Conservation (phyloP, 2,888 invertebrate species). For the Prionchulus punctatus region DNA sequence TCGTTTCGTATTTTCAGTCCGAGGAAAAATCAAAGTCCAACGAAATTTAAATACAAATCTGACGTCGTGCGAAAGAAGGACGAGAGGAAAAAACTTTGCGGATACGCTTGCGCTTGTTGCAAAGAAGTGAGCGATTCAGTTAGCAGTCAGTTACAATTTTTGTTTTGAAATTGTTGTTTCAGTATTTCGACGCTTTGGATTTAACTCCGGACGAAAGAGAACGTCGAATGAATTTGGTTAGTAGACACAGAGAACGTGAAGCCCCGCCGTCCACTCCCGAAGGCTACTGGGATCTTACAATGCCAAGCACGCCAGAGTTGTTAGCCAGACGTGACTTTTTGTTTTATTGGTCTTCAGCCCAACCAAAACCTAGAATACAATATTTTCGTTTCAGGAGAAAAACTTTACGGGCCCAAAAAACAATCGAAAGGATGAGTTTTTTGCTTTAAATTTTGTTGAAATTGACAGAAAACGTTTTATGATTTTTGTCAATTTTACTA, state of each 20-base stretch:
- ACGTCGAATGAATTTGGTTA: constrained; percentile 18
- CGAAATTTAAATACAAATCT: neutral
- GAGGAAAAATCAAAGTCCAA: too few species aligned
- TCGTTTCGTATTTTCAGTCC: neutral
- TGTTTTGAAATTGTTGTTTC: neutral
- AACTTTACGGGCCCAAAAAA: too few species aligned
- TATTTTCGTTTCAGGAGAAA: too few species aligned
- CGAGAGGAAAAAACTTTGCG: neutral
- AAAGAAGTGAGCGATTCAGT: neutral
- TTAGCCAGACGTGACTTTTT: neutral
- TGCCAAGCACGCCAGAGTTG: neutral
- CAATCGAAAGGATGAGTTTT: too few species aligned
- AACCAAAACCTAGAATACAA: too few species aligned
- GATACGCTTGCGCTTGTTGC: neutral
- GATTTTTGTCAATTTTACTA: too few species aligned
- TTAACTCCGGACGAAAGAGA: constrained; percentile 14
- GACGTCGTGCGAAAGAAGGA: neutral
- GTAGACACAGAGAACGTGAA: constrained; percentile 19
- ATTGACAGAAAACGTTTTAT: too few species aligned
- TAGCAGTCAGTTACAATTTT: neutral
- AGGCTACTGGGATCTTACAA: constrained; percentile 19
- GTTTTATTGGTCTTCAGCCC: too few species aligned
- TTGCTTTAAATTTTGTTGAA: too few species aligned
- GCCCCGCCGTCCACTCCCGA: constrained; percentile 19
- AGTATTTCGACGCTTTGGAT: neutral